These are phyloP conservation scores for Nanorana parkeri DNA, from an alignment of 2,113 vertebrate species.

Conservation along the genomic window DNA sequence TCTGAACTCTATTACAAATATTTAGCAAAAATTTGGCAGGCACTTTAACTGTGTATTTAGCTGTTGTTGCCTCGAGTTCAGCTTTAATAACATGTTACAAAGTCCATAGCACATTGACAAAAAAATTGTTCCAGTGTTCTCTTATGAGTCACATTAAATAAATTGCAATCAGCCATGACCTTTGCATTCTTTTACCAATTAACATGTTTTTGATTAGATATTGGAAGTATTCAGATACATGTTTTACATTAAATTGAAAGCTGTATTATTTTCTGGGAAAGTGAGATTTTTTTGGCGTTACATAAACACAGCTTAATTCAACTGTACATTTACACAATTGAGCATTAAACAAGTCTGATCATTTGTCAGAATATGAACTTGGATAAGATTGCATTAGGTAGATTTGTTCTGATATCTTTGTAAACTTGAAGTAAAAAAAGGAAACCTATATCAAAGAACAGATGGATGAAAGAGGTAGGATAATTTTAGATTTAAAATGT, in stretches of 20 bases:
- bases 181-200: neutral
- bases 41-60: no score
- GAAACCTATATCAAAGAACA: neutral
- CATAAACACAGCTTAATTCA: neutral
- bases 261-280: neutral
- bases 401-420: neutral
- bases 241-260: neutral
- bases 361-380: slow-evolving; percentile 5
- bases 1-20: no score
- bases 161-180: neutral
- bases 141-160: slow-evolving; percentile 6
- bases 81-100: no score
- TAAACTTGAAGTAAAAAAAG: neutral
- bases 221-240: neutral
- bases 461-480: neutral
- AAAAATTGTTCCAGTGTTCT: neutral
- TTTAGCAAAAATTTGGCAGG: no score
- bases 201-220: neutral
- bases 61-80: no score
- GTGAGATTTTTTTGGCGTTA: slow-evolving; percentile 12
- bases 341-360: neutral
- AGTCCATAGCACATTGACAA: no score
- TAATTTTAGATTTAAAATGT: neutral
- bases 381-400: neutral
- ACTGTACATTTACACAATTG: slow-evolving; percentile 7